phyloP scores from a whole-genome alignment of 2,113 vertebrate species.

The Microcebus jonahi region DNA sequence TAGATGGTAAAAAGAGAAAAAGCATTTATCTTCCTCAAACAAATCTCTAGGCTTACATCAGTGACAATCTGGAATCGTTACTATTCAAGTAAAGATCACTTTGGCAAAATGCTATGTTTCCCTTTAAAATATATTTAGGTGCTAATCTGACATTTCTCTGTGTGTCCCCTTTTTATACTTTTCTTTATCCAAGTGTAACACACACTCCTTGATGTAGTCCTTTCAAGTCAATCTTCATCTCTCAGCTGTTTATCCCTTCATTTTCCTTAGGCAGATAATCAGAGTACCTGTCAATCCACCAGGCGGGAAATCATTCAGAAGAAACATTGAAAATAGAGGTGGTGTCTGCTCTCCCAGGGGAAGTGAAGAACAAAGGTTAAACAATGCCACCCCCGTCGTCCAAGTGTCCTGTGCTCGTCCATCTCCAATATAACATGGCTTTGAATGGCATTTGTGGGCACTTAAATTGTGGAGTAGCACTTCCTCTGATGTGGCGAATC shows the following conservation, averaged over 20 bases:
- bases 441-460: conserved; percentile 27
- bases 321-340: conserved; percentile 72
- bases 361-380: conserved; percentile 64
- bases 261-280: conserved; percentile 80
- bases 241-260: conserved; percentile 70
- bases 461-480: not conserved
- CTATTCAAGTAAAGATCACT: conserved; percentile 59
- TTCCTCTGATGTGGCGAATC: not conserved
- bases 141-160: conserved; percentile 65
- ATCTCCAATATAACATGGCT: conserved; percentile 1
- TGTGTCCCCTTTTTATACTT: not conserved
- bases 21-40: conserved; percentile 55
- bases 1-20: not conserved
- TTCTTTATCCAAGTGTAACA: conserved; percentile 56
- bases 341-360: conserved; percentile 51
- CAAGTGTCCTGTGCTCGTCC: not conserved
- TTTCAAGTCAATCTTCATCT: conserved; percentile 74
- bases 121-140: conserved; percentile 70
- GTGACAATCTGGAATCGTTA: conserved; percentile 50
- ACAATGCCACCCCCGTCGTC: not conserved
- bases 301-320: conserved; percentile 70
- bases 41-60: conserved; percentile 51
- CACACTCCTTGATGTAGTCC: conserved; percentile 14
- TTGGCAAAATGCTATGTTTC: conserved; percentile 62
- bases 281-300: conserved; percentile 73